These are phyloP conservation scores for Pristionchus arcanus DNA, from an alignment of 2,888 invertebrate genomes.

Conservation along the genomic window DNA sequence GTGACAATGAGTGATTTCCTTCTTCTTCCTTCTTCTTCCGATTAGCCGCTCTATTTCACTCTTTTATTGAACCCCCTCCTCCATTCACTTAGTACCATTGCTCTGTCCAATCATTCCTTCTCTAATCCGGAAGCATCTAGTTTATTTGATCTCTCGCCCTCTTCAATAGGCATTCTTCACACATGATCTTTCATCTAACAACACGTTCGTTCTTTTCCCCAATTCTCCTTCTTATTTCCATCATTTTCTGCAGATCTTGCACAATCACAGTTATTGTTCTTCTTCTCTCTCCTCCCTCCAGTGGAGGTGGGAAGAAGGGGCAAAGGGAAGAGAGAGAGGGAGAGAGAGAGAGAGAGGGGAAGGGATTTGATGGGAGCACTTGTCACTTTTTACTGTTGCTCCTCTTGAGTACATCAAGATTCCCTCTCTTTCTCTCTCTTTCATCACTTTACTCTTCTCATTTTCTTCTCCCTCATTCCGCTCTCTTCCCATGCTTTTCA, in stretches of 20 bases:
- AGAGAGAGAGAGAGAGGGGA: conserved; percentile 9
- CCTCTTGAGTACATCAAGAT: conserved; percentile 20
- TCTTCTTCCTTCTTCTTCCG: background rate
- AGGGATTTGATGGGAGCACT: conserved; percentile 26
- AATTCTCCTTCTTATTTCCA: background rate
- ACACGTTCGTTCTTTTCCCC: background rate
- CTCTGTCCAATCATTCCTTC: background rate
- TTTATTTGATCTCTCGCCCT: background rate
- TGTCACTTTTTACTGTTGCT: conserved; percentile 33
- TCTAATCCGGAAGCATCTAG: background rate
- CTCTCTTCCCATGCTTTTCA: background rate
- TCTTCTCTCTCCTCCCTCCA: background rate
- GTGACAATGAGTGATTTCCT: conserved; percentile 5
- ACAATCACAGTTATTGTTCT: background rate
- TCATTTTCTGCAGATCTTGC: background rate
- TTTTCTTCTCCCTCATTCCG: background rate
- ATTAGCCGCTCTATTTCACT: background rate
- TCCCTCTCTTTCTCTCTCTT: conserved; percentile 7
- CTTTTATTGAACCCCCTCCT: background rate
- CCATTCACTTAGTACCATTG: background rate
- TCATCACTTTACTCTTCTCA: conserved; percentile 6
- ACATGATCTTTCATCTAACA: background rate
- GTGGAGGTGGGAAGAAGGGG: background rate
- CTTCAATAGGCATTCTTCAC: background rate
- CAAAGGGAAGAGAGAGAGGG: background rate